Evolutionary conservation across 2,888 invertebrate genomes (phyloP).

Genomic region (Dryadula phaetusa): DNA sequence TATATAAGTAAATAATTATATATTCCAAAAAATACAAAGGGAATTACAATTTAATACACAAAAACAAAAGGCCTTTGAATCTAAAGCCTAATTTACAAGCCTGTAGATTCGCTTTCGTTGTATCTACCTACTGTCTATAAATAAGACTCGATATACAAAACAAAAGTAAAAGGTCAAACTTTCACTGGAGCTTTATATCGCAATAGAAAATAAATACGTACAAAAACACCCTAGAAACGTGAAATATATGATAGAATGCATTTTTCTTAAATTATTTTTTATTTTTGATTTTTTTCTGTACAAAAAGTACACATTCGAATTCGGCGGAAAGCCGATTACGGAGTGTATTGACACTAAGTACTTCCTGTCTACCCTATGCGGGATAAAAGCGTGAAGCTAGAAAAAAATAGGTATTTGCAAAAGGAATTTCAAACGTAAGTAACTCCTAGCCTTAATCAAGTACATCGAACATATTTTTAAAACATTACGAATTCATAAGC

Average conservation of each 20-base stretch:
- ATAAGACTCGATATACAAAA: slow-evolving; percentile 37
- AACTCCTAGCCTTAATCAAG: not conserved
- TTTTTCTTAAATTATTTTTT: not conserved
- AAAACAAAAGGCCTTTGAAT: slow-evolving; percentile 13
- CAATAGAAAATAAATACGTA: slow-evolving; percentile 37
- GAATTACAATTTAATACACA: slow-evolving; percentile 12
- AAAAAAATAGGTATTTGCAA: too few species aligned
- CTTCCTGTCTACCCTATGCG: too few species aligned
- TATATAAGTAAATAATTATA: not conserved
- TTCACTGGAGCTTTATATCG: slow-evolving; percentile 38
- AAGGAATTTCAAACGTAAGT: not conserved
- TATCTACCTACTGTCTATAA: slow-evolving; percentile 25
- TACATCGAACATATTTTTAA: not conserved
- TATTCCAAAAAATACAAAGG: not conserved
- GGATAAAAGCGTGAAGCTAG: too few species aligned
- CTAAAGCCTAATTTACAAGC: slow-evolving; percentile 25
- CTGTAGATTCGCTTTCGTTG: slow-evolving; percentile 36
- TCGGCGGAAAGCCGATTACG: too few species aligned
- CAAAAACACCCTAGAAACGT: slow-evolving; percentile 13
- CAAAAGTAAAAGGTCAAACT: slow-evolving; percentile 44
- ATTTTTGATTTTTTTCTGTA: too few species aligned
- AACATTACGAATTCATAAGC: slow-evolving; percentile 1
- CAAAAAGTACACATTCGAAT: too few species aligned
- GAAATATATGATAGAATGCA: not conserved
- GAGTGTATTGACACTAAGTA: too few species aligned